A percentile compares a stretch with the other conserved stretches of the same genome.
phyloP scores from a whole-genome alignment of 2,797 vertebrate species.

The Acanthopagrus latus region DNA sequence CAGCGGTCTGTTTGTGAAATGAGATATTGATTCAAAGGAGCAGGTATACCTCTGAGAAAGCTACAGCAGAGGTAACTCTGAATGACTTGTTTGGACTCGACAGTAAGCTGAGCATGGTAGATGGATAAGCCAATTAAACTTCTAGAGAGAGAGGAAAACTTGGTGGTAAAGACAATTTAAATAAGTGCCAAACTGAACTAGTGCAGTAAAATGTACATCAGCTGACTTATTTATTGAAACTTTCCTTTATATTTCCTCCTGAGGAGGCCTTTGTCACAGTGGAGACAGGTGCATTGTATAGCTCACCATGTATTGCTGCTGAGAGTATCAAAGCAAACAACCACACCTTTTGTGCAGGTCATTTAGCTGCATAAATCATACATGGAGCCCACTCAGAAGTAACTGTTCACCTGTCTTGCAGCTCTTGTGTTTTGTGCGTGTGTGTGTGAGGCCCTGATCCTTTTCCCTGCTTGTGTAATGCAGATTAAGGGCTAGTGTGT shows the following conservation, averaged over 20 bases:
- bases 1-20: conserved; percentile 67
- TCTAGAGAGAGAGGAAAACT: conserved; percentile 1
- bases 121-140: conserved; percentile 38
- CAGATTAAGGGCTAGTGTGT: conserved; percentile 44
- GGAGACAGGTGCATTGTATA: conserved; percentile 42
- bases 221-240: conserved; percentile 6
- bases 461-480: neutral
- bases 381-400: conserved; percentile 48
- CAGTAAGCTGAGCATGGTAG: conserved; percentile 29
- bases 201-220: neutral
- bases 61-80: conserved; percentile 12
- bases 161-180: conserved; percentile 18
- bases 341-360: conserved; percentile 70
- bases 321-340: conserved; percentile 74
- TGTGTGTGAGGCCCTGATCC: neutral
- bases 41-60: conserved; percentile 47
- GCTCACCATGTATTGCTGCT: conserved; percentile 27
- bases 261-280: conserved; percentile 27
- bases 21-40: conserved; percentile 72
- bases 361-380: conserved; percentile 75
- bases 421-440: too few relatives aligned
- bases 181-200: conserved; percentile 22
- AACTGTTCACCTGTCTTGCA: conserved; percentile 61
- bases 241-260: conserved; percentile 10
- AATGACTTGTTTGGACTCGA: conserved; percentile 56